A percentile compares a stretch with the other conserved stretches of the same genome.
Evolutionary conservation across 2,888 invertebrate genomes (phyloP).

Genomic region (Schrankia costaestrigalis): DNA sequence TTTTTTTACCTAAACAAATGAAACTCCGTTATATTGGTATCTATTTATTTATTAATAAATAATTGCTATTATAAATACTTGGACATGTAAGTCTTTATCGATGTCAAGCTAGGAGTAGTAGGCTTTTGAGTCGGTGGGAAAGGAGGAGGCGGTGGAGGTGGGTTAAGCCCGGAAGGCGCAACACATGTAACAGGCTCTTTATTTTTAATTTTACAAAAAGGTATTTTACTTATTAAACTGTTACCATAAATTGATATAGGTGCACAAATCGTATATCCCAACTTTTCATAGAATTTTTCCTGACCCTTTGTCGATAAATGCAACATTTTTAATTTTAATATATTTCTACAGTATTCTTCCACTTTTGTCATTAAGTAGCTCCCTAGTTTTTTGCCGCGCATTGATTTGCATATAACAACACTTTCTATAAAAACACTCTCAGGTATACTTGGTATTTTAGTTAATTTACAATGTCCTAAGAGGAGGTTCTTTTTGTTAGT

Average conservation of each 20-base stretch:
- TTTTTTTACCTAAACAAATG: too few species aligned
- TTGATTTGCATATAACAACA: conserved; percentile 86
- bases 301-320: conserved; percentile 88
- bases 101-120: conserved; percentile 43
- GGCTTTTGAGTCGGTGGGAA: conserved; percentile 64
- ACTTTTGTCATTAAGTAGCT: conserved; percentile 86
- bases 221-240: conserved; percentile 35
- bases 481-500: conserved; percentile 79
- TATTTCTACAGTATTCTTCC: conserved; percentile 86
- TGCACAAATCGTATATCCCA: conserved; percentile 85
- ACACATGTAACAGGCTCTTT: conserved; percentile 36
- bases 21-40: neutral
- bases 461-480: conserved; percentile 90
- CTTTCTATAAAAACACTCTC: conserved; percentile 90
- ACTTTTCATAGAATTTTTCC: conserved; percentile 86
- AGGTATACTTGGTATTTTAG: conserved; percentile 84
- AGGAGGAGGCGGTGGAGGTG: conserved; percentile 55
- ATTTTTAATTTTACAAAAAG: conserved; percentile 32
- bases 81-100: conserved; percentile 65
- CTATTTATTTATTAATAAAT: neutral
- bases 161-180: conserved; percentile 5
- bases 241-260: conserved; percentile 86
- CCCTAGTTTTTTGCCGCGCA: conserved; percentile 88
- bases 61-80: conserved; percentile 47
- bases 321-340: conserved; percentile 82